phyloP scores from a whole-genome alignment of 2,888 invertebrate species.

The Agriotes lineatus region DNA sequence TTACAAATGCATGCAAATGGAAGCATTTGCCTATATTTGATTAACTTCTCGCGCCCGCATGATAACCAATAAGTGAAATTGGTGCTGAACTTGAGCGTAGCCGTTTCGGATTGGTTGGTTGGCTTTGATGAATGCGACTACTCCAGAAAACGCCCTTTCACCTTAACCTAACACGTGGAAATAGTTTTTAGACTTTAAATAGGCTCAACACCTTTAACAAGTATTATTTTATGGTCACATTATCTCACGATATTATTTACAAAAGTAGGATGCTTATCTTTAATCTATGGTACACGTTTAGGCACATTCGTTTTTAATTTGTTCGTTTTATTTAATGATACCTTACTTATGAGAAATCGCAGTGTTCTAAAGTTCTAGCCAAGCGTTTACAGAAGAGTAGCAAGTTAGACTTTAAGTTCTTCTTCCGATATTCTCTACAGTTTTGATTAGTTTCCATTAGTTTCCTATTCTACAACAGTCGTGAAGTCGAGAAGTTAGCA shows the following conservation, averaged over 20 bases:
- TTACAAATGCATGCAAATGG: background rate
- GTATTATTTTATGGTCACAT: conserved; percentile 19
- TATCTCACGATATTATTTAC: conserved; percentile 27
- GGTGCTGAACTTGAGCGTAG: background rate
- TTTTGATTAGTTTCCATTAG: too few species aligned
- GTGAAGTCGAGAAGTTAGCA: too few species aligned
- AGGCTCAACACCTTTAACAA: conserved; percentile 15
- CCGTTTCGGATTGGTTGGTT: background rate
- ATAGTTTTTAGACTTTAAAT: conserved; percentile 20
- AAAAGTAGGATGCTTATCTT: conserved; percentile 19
- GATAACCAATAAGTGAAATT: background rate
- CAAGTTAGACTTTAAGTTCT: too few species aligned
- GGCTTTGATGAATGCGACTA: too few species aligned
- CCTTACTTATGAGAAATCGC: background rate
- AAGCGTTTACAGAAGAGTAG: too few species aligned
- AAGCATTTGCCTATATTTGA: conserved; percentile 8
- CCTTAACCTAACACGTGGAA: background rate
- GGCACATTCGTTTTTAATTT: conserved; percentile 29
- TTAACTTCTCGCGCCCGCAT: background rate
- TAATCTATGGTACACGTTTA: conserved; percentile 25
- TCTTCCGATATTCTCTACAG: too few species aligned
- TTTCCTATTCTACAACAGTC: too few species aligned
- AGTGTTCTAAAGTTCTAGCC: background rate
- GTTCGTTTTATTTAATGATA: background rate
- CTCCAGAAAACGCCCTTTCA: background rate